These are phyloP conservation scores for Lordiphosa fenestrarum DNA, from an alignment of 2,888 invertebrate genomes.

Conservation along the genomic window DNA sequence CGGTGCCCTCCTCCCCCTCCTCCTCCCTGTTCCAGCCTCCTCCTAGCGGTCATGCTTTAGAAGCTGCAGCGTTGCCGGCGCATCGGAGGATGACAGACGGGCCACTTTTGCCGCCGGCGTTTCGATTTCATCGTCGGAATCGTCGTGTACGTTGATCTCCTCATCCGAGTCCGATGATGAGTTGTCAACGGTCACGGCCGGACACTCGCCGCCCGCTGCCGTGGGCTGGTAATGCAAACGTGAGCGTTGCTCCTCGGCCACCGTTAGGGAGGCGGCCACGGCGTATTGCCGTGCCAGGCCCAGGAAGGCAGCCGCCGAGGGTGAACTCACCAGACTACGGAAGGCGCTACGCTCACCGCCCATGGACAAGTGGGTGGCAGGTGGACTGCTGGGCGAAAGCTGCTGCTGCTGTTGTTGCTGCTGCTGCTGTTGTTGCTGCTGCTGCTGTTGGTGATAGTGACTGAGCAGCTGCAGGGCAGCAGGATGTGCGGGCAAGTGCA, in stretches of 20 bases:
- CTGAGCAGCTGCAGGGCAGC: slow-evolving; percentile 73
- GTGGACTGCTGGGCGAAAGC: slow-evolving; percentile 61
- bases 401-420: slow-evolving; percentile 67
- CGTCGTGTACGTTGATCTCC: slow-evolving; percentile 92
- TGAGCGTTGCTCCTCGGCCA: slow-evolving; percentile 76
- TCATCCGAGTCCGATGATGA: slow-evolving; percentile 81
- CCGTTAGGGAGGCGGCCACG: slow-evolving; percentile 77
- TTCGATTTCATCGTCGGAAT: slow-evolving; percentile 80
- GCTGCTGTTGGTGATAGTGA: slow-evolving; percentile 74
- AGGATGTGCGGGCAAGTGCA: slow-evolving; percentile 61
- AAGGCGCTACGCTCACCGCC: slow-evolving; percentile 95
- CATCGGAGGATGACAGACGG: slow-evolving; percentile 67
- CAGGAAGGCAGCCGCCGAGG: slow-evolving; percentile 83
- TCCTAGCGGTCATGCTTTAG: slow-evolving; percentile 79
- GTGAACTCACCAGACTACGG: slow-evolving; percentile 85
- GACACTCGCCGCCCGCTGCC: slow-evolving; percentile 22
- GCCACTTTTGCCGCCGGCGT: slow-evolving; percentile 62
- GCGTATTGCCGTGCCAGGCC: slow-evolving; percentile 78
- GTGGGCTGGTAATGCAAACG: slow-evolving; percentile 44
- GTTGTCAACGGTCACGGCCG: slow-evolving; percentile 75
- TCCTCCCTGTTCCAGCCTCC: slow-evolving; percentile 2
- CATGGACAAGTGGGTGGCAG: slow-evolving; percentile 82
- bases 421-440: slow-evolving; percentile 62
- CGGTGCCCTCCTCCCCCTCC: no score
- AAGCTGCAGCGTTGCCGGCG: slow-evolving; percentile 73